phyloP scores from a whole-genome alignment of 2,113 vertebrate species.

The Brachionichthys hirsutus region DNA sequence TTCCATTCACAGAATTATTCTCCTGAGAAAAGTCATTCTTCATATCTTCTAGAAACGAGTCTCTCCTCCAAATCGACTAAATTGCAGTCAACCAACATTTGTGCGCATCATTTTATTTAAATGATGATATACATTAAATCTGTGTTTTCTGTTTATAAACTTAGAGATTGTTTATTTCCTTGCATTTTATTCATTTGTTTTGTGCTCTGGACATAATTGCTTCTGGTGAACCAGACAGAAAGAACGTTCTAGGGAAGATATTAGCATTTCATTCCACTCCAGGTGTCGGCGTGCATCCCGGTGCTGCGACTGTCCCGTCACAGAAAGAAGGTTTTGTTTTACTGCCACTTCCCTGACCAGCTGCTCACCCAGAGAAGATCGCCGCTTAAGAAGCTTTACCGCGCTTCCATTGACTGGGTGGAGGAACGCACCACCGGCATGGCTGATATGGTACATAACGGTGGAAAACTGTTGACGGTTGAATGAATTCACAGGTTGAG shows the following conservation, averaged over 20 bases:
- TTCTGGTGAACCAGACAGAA: too few species aligned
- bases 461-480: neutral
- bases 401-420: slow-evolving; percentile 88
- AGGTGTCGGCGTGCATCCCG: slow-evolving; percentile 97
- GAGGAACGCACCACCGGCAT: slow-evolving; percentile 95
- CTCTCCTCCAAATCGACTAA: neutral
- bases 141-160: too few species aligned
- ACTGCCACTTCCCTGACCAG: slow-evolving; percentile 97
- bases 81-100: too few species aligned
- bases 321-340: slow-evolving; percentile 93
- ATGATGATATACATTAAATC: too few species aligned
- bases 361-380: slow-evolving; percentile 88
- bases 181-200: too few species aligned
- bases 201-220: too few species aligned
- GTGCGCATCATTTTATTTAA: too few species aligned
- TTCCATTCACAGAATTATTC: neutral
- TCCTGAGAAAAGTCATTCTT: neutral
- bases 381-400: slow-evolving; percentile 84
- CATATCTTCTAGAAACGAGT: neutral
- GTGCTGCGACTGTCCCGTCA: slow-evolving; percentile 85
- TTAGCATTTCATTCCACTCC: slow-evolving; percentile 6
- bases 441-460: slow-evolving; percentile 81
- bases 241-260: neutral
- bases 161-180: too few species aligned
- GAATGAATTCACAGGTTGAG: too few species aligned